Percentiles rank a stretch among this genome's conserved stretches.
These are phyloP conservation scores for Glaucidium brasilianum DNA, from an alignment of 2,113 vertebrate genomes.

Conservation along the genomic window DNA sequence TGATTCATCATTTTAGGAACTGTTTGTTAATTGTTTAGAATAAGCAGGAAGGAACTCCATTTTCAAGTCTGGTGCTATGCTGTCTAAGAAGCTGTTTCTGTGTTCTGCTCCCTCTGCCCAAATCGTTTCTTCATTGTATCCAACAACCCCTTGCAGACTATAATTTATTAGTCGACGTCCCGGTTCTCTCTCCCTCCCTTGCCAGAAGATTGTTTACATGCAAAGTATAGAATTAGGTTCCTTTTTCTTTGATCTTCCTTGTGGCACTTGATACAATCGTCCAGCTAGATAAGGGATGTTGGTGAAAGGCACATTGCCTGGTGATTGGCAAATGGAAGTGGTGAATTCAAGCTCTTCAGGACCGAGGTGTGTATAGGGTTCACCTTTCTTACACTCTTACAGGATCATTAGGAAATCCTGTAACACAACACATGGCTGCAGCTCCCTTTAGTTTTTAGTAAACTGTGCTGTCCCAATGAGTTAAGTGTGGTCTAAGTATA, in stretches of 20 bases:
- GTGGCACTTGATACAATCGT: neutral
- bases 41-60: neutral
- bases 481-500: neutral
- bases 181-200: neutral
- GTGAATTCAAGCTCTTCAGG: neutral
- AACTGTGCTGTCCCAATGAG: neutral
- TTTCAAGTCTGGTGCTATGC: neutral
- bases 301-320: neutral
- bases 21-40: neutral
- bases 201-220: neutral
- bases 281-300: neutral
- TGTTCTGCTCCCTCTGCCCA: neutral
- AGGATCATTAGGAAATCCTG: neutral
- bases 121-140: neutral
- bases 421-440: neutral
- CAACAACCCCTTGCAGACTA: neutral
- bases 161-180: neutral
- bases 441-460: neutral
- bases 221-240: neutral
- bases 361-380: neutral
- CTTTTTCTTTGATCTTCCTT: neutral
- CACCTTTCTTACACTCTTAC: neutral
- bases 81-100: neutral
- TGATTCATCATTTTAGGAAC: neutral
- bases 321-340: neutral